These are phyloP conservation scores for Lymantria monacha DNA, from an alignment of 2,888 invertebrate species.

Conservation along the genomic window DNA sequence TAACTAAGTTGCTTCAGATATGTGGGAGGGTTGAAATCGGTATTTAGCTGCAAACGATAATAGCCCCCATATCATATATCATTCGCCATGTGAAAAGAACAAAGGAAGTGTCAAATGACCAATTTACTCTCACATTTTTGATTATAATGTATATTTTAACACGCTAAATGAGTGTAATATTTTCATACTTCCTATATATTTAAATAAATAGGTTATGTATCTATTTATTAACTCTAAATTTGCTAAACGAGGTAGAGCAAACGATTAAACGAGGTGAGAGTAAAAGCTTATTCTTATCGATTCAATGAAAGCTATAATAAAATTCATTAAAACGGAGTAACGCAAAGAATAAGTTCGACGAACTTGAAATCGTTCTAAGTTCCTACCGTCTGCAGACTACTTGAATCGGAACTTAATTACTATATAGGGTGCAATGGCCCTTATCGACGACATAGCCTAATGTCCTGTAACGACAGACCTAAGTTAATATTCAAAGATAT, in stretches of 20 bases:
- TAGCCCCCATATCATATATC: constrained; percentile 1
- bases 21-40: not conserved
- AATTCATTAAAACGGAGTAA: too few species aligned
- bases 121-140: constrained; percentile 1
- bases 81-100: not conserved
- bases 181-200: too few species aligned
- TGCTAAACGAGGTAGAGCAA: too few species aligned
- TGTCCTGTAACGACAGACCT: not conserved
- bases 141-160: not conserved
- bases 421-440: too few species aligned
- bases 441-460: not conserved
- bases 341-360: not conserved
- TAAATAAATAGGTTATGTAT: too few species aligned
- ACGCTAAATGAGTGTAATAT: too few species aligned
- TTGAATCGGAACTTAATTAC: not conserved
- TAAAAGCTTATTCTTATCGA: too few species aligned
- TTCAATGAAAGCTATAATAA: too few species aligned
- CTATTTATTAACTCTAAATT: too few species aligned
- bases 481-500: not conserved
- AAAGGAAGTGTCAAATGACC: constrained; percentile 2
- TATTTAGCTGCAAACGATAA: constrained; percentile 2
- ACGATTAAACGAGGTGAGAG: too few species aligned
- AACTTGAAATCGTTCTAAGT: not conserved
- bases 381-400: not conserved
- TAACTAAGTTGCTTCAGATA: not conserved